These are phyloP conservation scores for Petrocephalus schoutedeni DNA, from an alignment of 2,797 vertebrate species.

Conservation along the genomic window DNA sequence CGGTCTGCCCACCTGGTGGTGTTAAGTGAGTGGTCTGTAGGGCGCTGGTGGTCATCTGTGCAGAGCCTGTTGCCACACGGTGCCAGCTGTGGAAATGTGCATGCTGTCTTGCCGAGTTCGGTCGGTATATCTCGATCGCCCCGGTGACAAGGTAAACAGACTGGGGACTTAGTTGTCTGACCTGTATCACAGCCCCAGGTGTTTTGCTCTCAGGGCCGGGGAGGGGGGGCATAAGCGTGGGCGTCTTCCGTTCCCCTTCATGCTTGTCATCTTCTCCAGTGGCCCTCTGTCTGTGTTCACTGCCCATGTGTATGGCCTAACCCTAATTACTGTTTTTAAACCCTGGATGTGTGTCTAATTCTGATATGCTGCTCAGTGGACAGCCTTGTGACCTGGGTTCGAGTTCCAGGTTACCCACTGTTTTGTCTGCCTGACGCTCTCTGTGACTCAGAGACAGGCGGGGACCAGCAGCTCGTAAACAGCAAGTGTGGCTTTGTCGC, in stretches of 20 bases:
- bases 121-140: background rate
- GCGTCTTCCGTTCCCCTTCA: background rate
- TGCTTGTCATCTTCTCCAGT: background rate
- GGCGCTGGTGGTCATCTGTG: background rate
- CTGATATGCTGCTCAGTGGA: background rate
- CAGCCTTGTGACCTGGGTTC: background rate
- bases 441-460: background rate
- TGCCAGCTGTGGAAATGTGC: background rate
- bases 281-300: background rate
- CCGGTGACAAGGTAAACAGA: background rate
- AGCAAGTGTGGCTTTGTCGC: background rate
- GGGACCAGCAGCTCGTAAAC: background rate
- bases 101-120: background rate
- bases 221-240: background rate
- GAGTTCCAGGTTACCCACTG: background rate
- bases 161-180: background rate
- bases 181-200: background rate
- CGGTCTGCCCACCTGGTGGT: background rate
- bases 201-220: background rate
- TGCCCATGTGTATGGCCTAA: background rate
- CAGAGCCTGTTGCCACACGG: background rate
- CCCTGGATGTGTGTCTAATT: background rate
- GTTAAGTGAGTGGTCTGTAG: background rate
- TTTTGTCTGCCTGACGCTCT: background rate
- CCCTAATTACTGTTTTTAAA: background rate